phyloP scores from a whole-genome alignment of 1,140 invertebrate species.

The Anastatus disparis region DNA sequence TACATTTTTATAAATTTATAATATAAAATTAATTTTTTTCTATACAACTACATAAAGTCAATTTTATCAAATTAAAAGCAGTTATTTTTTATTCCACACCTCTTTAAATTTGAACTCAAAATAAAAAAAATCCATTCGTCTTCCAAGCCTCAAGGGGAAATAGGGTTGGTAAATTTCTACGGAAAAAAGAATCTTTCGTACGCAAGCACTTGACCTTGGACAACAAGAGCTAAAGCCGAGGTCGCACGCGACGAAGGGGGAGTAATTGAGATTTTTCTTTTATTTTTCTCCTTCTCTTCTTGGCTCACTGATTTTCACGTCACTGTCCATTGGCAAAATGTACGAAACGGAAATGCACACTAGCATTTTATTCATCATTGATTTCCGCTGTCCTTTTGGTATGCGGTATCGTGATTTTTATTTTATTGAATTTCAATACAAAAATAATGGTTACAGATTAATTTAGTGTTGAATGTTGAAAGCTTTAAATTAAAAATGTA shows the following conservation, averaged over 20 bases:
- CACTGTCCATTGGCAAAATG: constrained; percentile 10
- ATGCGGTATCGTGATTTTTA: too few species aligned
- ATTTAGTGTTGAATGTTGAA: too few species aligned
- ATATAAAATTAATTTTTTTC: too few species aligned
- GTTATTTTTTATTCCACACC: too few species aligned
- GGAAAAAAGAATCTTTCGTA: constrained; percentile 9
- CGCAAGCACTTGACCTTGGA: constrained; percentile 43
- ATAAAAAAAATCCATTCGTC: not conserved
- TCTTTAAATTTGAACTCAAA: too few species aligned
- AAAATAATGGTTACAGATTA: too few species aligned
- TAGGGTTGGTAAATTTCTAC: not conserved
- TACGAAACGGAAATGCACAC: not conserved
- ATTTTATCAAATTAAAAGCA: too few species aligned
- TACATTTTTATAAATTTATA: too few species aligned
- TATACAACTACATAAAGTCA: too few species aligned
- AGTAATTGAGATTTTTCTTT: not conserved
- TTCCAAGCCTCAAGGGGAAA: not conserved
- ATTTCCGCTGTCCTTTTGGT: not conserved
- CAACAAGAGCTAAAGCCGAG: constrained; percentile 24
- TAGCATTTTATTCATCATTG: not conserved
- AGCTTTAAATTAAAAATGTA: too few species aligned
- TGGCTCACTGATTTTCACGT: constrained; percentile 17
- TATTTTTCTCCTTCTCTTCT: not conserved
- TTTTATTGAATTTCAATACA: too few species aligned
- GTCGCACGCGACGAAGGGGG: not conserved